These are phyloP conservation scores for Cyanistes caeruleus DNA, from an alignment of 2,113 vertebrate species.

Conservation along the genomic window DNA sequence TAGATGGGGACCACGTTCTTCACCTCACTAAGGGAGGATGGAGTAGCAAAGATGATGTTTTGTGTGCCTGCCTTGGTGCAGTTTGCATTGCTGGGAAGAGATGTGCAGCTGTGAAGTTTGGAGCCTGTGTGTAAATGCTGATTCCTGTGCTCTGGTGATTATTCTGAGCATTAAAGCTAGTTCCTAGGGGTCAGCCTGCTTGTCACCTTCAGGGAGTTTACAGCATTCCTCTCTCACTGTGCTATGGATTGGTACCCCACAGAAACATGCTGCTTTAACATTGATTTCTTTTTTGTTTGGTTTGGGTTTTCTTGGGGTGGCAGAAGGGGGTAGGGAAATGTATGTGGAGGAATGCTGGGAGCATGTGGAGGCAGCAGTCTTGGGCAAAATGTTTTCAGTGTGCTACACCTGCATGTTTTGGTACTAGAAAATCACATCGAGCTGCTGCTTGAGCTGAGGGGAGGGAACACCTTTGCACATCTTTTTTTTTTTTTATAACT, in stretches of 20 bases:
- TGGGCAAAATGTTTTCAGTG: not conserved
- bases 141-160: not conserved
- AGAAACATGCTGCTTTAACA: not conserved
- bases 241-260: not conserved
- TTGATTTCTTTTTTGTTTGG: not conserved
- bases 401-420: not conserved
- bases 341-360: not conserved
- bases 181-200: not conserved
- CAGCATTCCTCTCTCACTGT: not conserved
- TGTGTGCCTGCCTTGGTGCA: not conserved
- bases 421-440: not conserved
- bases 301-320: not conserved
- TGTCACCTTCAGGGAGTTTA: not conserved
- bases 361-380: not conserved
- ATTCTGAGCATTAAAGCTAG: not conserved
- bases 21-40: not conserved
- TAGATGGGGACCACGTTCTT: not conserved
- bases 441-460: not conserved
- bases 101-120: not conserved
- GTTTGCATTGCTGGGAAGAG: not conserved
- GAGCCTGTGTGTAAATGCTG: not conserved
- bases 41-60: not conserved
- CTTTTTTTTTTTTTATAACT: not conserved
- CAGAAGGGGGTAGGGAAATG: rapidly evolving
- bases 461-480: not conserved